phyloP scores from a whole-genome alignment of 2,113 vertebrate species.

The Oceanites oceanicus region DNA sequence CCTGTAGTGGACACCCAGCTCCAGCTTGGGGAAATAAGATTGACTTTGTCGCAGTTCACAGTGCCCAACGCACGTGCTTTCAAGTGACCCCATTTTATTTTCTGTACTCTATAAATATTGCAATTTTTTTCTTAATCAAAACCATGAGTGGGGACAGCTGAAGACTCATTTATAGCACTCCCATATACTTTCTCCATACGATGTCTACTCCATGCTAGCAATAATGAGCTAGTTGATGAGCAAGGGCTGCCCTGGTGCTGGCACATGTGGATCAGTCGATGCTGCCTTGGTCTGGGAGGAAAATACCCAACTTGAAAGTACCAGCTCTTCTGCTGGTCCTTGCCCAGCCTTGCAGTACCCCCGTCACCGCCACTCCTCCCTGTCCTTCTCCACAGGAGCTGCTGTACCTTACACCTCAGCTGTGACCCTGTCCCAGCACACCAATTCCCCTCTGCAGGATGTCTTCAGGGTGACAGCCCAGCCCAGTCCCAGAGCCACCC shows the following conservation, averaged over 20 bases:
- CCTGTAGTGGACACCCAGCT: not conserved
- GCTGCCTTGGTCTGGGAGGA: not conserved
- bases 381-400: not conserved
- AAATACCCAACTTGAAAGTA: not conserved
- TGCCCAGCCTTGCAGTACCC: not conserved
- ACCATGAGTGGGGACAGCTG: not conserved
- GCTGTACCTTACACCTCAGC: not conserved
- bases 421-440: not conserved
- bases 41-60: accelerated
- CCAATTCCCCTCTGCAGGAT: not conserved
- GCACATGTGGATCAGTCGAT: accelerated
- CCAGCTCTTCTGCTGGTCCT: not conserved
- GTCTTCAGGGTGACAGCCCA: not conserved
- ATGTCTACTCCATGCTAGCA: too few species aligned
- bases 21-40: not conserved
- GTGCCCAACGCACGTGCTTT: accelerated
- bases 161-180: not conserved
- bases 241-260: too few species aligned
- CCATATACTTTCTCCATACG: not conserved
- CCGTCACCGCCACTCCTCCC: not conserved
- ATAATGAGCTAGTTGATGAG: not conserved
- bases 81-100: not conserved
- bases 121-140: not conserved
- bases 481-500: not conserved
- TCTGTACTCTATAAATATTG: not conserved